Percentiles rank a stretch among this genome's conserved stretches.
These are phyloP conservation scores for Aphidoletes aphidimyza DNA, from an alignment of 2,888 invertebrate genomes.

Conservation along the genomic window DNA sequence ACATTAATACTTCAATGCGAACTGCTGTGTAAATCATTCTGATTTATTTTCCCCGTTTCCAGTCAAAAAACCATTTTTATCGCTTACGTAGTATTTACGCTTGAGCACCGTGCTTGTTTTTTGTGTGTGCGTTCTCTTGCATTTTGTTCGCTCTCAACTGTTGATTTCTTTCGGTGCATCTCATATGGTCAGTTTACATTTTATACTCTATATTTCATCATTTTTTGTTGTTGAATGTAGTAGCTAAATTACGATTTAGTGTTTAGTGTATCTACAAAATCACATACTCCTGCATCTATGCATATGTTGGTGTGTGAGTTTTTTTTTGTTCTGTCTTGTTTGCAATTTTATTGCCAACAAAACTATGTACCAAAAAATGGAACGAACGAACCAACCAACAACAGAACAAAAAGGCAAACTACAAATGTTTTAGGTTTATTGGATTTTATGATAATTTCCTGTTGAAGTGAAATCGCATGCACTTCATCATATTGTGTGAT, in stretches of 20 bases:
- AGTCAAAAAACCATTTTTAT: neutral
- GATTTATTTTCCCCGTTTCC: slow-evolving; percentile 16
- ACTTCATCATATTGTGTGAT: too few relatives aligned
- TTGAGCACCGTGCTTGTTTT: too few relatives aligned
- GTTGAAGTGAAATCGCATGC: too few relatives aligned
- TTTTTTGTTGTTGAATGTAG: too few relatives aligned
- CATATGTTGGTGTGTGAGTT: too few relatives aligned
- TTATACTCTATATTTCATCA: neutral
- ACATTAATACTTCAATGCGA: slow-evolving; percentile 13
- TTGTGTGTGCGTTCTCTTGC: neutral
- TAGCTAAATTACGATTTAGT: too few relatives aligned
- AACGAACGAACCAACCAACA: neutral
- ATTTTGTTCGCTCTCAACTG: neutral
- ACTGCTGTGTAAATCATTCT: slow-evolving; percentile 22
- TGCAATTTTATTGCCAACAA: neutral
- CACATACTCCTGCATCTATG: too few relatives aligned
- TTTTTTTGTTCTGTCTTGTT: too few relatives aligned
- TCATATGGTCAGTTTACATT: neutral
- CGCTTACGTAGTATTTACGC: too few relatives aligned
- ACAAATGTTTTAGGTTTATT: neutral
- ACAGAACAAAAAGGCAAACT: too few relatives aligned
- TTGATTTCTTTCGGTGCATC: neutral
- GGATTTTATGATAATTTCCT: neutral
- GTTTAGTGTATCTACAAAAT: too few relatives aligned
- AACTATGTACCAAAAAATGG: neutral